Evolutionary conservation across 2,797 vertebrate genomes (phyloP), one percentile per base, ranked within the genome.

Genomic region (Sylvia borin): DNA sequence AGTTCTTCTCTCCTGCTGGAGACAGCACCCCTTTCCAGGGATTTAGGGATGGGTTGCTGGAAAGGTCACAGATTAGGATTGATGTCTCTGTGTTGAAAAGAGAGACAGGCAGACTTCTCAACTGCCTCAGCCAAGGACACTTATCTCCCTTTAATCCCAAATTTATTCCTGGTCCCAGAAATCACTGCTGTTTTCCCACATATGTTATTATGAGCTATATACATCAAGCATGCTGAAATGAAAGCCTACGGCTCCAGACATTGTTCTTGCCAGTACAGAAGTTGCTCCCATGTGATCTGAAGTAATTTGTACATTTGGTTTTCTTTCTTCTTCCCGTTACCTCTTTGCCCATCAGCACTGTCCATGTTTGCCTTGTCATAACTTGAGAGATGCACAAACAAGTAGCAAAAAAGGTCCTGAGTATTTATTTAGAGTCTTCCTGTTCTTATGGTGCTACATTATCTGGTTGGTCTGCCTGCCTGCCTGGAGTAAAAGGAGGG

Each of bases 141-240:
- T 84, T 91, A 88, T 47, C 82, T 95, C 66, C 70, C 84, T 95
- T 90, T 86, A 93, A 90, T 91, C 91, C 73, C 70, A 86, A 92
- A 88, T 94, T 90, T 86, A 75, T 91, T 93, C 82, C 79, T 85
- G 74, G 68, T 58, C 79, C 43, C 76, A 95, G 93, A 92, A 92
- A 95, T 90, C 88, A 81, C 51, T 73, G 92, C 66, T 53, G 61
- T 88, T 85, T 86, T 92, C 79, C 82, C 51, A 93, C 43, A 78
- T 87, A 89, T 16, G 40, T 80, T 96, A 77, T 81, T 91, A 88
- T 0, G 1, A 91, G 55, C 65, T 90, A 55, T 66, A 80, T 48
- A 75, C 24, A 51, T 85, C 43, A 78, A 53, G 36, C 60, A 77
- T 54, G 61, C 75, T 75, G 85, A 96, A 93, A 90, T 60, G 78